Evolutionary conservation across 2,113 vertebrate species (phyloP).

Genomic region (rat (Rattus norvegicus)): DNA sequence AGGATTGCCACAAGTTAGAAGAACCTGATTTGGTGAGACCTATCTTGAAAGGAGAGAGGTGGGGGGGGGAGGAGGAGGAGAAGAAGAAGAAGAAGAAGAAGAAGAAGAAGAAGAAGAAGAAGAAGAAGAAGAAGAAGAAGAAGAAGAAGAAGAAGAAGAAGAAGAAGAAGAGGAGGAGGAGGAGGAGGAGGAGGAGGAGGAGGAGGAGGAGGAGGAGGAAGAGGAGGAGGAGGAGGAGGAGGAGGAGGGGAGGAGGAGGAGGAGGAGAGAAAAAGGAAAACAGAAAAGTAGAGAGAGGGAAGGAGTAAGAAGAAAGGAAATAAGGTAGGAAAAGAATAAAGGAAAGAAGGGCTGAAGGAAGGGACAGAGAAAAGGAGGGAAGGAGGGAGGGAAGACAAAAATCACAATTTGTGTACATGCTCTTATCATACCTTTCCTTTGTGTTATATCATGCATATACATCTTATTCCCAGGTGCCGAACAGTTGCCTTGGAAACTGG

Average conservation of each 20-base stretch:
- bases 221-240: background rate
- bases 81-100: too few species aligned
- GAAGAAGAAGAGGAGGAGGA: accelerated
- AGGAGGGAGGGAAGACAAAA: background rate
- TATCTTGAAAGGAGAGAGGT: too few species aligned
- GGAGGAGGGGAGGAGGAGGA: accelerated
- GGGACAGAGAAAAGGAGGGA: too few species aligned
- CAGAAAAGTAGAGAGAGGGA: too few species aligned
- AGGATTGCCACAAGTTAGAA: background rate
- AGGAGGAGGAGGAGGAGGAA: accelerated
- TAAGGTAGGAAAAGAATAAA: background rate
- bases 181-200: accelerated
- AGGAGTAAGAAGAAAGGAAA: background rate
- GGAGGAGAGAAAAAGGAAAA: too few species aligned
- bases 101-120: accelerated
- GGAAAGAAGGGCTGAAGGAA: too few species aligned
- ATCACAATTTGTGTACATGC: background rate
- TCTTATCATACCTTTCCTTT: background rate
- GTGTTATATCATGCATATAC: accelerated
- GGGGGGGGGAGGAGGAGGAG: too few species aligned
- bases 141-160: accelerated
- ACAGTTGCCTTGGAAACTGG: constrained; percentile 97
- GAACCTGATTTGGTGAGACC: background rate
- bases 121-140: too few species aligned
- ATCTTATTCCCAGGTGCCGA: constrained; percentile 88